phyloP scores from a whole-genome alignment of 2,113 vertebrate genomes.

The Hydrochoerus hydrochaeris region DNA sequence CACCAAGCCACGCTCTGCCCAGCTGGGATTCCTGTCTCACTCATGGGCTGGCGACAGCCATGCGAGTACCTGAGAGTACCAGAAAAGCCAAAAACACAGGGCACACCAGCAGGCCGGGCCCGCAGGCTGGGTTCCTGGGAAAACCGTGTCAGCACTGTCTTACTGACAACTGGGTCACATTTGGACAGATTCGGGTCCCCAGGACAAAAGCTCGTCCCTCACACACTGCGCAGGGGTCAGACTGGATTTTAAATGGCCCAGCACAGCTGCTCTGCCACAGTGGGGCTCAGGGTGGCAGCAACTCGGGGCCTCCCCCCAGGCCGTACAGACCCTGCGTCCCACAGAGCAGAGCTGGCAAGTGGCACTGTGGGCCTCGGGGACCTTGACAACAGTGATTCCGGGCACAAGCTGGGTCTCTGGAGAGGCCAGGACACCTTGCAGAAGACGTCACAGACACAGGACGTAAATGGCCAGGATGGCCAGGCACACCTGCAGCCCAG shows the following conservation, averaged over 20 bases:
- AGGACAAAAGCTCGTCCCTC: neutral
- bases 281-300: neutral
- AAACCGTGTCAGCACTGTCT: neutral
- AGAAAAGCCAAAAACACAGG: neutral
- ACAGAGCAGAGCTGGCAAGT: neutral
- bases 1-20: neutral
- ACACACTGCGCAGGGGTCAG: no score
- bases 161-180: neutral
- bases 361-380: neutral
- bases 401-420: no score
- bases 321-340: no score
- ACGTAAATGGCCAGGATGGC: neutral
- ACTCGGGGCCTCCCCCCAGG: neutral
- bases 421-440: neutral
- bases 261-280: neutral
- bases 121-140: neutral
- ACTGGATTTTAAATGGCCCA: neutral
- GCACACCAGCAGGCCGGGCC: neutral
- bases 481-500: neutral
- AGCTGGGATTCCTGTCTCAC: neutral
- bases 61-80: rapidly evolving
- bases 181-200: neutral
- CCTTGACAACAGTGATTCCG: neutral
- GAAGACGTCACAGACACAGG: neutral
- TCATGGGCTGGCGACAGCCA: neutral